Percentiles rank a stretch among this genome's conserved stretches.
Evolutionary conservation across 1,140 invertebrate species (phyloP).

Genomic region (Grapholita molesta): DNA sequence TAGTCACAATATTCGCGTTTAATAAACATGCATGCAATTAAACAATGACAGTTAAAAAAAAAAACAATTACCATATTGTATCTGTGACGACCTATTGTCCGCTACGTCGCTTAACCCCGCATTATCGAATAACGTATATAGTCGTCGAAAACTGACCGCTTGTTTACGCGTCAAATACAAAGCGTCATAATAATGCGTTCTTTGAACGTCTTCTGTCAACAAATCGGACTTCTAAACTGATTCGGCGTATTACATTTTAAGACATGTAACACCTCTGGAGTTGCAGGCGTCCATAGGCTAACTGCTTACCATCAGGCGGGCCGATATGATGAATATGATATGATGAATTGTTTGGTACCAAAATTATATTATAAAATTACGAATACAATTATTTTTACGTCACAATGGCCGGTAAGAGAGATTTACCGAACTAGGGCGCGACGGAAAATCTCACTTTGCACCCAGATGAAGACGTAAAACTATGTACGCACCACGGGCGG

Average conservation of each 20-base stretch:
- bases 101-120: neutral
- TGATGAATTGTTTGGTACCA: too few relatives aligned
- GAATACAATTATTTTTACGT: too few relatives aligned
- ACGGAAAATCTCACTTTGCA: too few relatives aligned
- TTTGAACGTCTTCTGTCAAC: conserved; percentile 7
- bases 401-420: too few relatives aligned
- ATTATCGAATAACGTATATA: neutral
- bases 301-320: too few relatives aligned
- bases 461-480: too few relatives aligned
- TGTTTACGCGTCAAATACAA: conserved; percentile 2
- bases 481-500: too few relatives aligned
- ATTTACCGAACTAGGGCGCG: too few relatives aligned
- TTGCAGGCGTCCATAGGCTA: too few relatives aligned
- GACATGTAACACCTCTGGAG: too few relatives aligned
- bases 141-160: neutral
- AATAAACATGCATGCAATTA: conserved; percentile 24
- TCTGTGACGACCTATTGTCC: neutral
- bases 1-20: conserved; percentile 30
- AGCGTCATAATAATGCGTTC: conserved; percentile 11
- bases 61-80: neutral
- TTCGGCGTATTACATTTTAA: neutral
- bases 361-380: too few relatives aligned
- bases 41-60: conserved; percentile 20
- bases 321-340: too few relatives aligned
- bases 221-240: neutral